Base-by-base conservation (phyloP, 2,888 invertebrate genomes). In the Horisme vitalbata region DNA sequence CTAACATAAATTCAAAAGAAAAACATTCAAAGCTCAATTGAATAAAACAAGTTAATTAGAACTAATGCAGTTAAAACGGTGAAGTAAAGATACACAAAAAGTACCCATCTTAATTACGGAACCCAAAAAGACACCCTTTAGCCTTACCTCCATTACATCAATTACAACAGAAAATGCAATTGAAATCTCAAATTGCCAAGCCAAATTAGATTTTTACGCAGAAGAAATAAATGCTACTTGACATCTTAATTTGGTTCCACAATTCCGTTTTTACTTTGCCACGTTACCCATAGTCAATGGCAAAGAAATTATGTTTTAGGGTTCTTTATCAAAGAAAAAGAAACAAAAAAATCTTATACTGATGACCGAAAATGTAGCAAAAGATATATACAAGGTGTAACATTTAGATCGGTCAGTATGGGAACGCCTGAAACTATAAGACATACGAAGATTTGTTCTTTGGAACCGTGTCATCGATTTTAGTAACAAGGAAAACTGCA, bases 91-190 rank as follows among this genome's bases (percentile, higher is more conserved):
- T 63, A 66, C 62, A 60, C 62, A 60, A 44, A 53, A 52, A 57
- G 64, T 54, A 54, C 51, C 45, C 64, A 61, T 71, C 77, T 80
- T 83, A 82, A 83, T 83, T 83, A 79, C 80, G 75, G 71, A 69
- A 60, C 58, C 67, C 67, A 70, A 74, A 75, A 70, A 68, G 68
- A 73, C 75, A 71, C 74, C 77, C 78, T 74, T 80, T 75, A 36
- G 35, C 51, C 78, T 76, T 80, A 75, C 78, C 78, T 80, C 78
- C 76, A 80, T 83, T 79, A 78, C 68, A 71, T 66, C 78, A 78
- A 83, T 83, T 80, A 81, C 71, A 61, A 52, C 48, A 20, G 43
- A n/a, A n/a, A n/a, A 45, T 52, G 47, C 59, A 35, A 51, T 49
- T 33, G 20, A 13, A 46, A 59, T 50, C 5, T 13, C 13, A 30